Percentiles rank a stretch among this genome's conserved stretches.
phyloP scores from a whole-genome alignment of 2,113 vertebrate species.

The Orycteropus afer region DNA sequence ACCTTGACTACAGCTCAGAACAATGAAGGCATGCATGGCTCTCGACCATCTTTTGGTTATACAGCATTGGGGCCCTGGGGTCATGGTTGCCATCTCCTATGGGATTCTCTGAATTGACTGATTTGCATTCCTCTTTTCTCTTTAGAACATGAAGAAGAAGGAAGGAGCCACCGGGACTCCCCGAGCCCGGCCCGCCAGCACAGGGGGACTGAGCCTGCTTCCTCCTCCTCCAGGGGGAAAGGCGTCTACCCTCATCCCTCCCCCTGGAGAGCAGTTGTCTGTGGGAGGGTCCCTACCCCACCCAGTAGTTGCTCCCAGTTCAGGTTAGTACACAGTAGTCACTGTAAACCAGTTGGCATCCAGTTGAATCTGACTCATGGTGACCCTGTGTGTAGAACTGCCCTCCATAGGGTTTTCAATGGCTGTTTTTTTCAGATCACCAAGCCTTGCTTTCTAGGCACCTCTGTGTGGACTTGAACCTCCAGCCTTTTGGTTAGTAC shows the following conservation, averaged over 20 bases:
- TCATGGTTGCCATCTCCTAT: no score
- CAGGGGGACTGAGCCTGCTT: slow-evolving; percentile 86
- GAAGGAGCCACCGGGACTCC: slow-evolving; percentile 82
- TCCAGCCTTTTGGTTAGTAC: background rate
- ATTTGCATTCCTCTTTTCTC: background rate
- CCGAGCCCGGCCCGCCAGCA: slow-evolving; percentile 81
- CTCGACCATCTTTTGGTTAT: background rate
- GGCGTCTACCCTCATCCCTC: slow-evolving; percentile 70
- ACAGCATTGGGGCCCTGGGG: background rate
- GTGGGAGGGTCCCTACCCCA: rapidly evolving
- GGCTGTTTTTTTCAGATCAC: background rate
- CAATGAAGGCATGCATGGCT: no score
- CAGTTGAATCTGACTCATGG: background rate
- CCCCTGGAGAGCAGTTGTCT: slow-evolving; percentile 52
- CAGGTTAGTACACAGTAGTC: slow-evolving; percentile 81
- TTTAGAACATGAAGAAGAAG: slow-evolving; percentile 96
- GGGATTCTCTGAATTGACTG: background rate
- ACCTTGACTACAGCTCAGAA: rapidly evolving
- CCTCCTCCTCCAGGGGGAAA: slow-evolving; percentile 93
- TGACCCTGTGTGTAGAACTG: background rate
- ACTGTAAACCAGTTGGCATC: background rate
- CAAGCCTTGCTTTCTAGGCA: background rate
- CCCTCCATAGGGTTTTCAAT: background rate
- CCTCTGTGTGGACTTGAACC: background rate
- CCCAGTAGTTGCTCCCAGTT: slow-evolving; percentile 74